These are phyloP conservation scores for Piezodorus guildinii DNA, from an alignment of 1,140 invertebrate species.

Conservation along the genomic window DNA sequence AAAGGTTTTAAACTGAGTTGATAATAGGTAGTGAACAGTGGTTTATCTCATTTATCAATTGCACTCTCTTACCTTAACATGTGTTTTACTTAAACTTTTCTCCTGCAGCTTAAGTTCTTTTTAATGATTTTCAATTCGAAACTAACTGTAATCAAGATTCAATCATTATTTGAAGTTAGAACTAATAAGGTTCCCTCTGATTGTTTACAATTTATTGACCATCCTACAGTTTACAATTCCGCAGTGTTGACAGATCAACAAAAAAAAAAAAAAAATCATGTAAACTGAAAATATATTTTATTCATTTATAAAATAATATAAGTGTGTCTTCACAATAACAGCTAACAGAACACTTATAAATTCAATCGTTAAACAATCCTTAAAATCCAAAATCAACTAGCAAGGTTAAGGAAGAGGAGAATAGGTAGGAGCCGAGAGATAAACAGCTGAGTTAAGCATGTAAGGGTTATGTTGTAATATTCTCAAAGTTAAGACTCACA, in stretches of 20 bases:
- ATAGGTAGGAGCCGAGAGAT: too few relatives aligned
- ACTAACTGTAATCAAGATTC: not conserved
- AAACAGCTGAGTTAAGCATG: too few relatives aligned
- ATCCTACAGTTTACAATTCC: conserved; percentile 6
- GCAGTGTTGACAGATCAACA: not conserved
- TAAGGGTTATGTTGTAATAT: too few relatives aligned
- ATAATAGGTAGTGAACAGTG: not conserved
- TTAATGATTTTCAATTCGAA: not conserved
- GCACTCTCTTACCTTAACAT: conserved; percentile 21
- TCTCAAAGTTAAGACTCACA: too few relatives aligned
- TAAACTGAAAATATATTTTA: too few relatives aligned
- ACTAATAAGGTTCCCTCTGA: not conserved
- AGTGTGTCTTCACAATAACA: too few relatives aligned
- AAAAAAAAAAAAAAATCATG: not conserved
- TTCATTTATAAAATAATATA: too few relatives aligned
- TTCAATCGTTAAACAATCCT: too few relatives aligned
- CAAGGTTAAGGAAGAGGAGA: too few relatives aligned
- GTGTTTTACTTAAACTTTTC: conserved; percentile 19
- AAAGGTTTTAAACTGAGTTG: not conserved
- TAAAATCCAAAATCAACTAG: too few relatives aligned
- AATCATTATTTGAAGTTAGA: not conserved
- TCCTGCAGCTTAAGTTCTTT: not conserved
- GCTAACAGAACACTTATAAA: too few relatives aligned
- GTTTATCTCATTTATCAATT: not conserved
- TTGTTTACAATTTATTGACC: conserved; percentile 17